Percentiles rank a stretch among this genome's conserved stretches.
These are phyloP conservation scores for Ginglymostoma cirratum DNA, from an alignment of 2,113 vertebrate species.

Conservation along the genomic window DNA sequence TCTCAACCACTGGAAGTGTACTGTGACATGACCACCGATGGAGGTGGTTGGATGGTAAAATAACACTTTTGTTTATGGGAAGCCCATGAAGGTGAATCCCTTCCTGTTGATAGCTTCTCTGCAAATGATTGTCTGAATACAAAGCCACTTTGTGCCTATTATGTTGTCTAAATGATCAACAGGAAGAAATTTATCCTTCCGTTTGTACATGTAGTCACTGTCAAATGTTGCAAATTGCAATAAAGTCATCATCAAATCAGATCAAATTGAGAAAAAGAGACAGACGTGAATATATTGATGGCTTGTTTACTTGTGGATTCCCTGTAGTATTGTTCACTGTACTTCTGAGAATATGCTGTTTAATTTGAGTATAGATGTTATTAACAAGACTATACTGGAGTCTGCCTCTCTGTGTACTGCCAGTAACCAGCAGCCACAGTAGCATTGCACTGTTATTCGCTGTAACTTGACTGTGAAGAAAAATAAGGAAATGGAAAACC, in stretches of 20 bases:
- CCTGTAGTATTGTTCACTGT: not conserved
- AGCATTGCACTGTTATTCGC: not conserved
- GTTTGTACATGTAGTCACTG: not conserved
- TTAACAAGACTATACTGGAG: not conserved
- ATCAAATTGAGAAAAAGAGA: not conserved
- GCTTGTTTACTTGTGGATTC: not conserved
- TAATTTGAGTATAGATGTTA: not conserved
- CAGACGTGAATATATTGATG: not conserved
- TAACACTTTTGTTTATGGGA: not conserved
- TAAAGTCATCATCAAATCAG: not conserved
- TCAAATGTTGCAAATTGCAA: not conserved
- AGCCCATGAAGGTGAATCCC: not conserved
- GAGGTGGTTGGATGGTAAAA: slow-evolving; percentile 92
- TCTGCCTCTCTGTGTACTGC: not conserved
- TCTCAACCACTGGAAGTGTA: slow-evolving; percentile 76
- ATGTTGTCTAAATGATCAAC: not conserved
- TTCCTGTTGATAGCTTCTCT: not conserved
- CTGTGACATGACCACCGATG: slow-evolving; percentile 89
- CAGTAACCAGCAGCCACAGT: not conserved
- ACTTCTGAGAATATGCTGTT: not conserved
- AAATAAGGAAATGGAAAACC: not conserved
- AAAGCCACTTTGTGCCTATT: not conserved
- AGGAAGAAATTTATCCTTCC: not conserved
- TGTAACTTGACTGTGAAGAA: not conserved
- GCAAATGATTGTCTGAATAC: not conserved